Conservation (phyloP, 1,140 invertebrate genomes). For the Lordiphosa clarofinis region DNA sequence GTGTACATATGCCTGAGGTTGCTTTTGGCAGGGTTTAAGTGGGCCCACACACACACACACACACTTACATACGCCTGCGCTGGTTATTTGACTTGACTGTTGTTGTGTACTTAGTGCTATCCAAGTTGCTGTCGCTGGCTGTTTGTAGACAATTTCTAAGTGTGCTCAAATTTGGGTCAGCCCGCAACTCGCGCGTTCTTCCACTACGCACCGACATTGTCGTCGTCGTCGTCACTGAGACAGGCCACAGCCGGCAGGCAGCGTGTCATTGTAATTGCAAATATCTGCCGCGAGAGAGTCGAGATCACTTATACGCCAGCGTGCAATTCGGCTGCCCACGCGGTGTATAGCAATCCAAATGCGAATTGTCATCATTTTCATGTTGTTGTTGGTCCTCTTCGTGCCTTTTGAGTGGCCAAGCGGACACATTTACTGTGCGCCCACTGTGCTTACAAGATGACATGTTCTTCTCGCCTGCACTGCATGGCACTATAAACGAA, state of each 20-base stretch:
- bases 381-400: slow-evolving; percentile 32
- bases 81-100: slow-evolving; percentile 41
- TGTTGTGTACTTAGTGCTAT: slow-evolving; percentile 71
- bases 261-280: slow-evolving; percentile 79
- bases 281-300: slow-evolving; percentile 51
- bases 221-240: slow-evolving; percentile 4
- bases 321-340: slow-evolving; percentile 57
- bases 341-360: slow-evolving; percentile 13
- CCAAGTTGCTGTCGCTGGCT: slow-evolving; percentile 55
- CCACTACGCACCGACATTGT: slow-evolving; percentile 49
- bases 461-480: too few species aligned
- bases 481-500: slow-evolving; percentile 35
- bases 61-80: slow-evolving; percentile 38
- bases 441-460: background rate
- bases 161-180: slow-evolving; percentile 71
- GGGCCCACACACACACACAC: slow-evolving; percentile 49
- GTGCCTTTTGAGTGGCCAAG: slow-evolving; percentile 1
- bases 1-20: slow-evolving; percentile 57
- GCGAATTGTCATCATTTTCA: slow-evolving; percentile 66
- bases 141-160: slow-evolving; percentile 74
- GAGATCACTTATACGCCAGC: slow-evolving; percentile 25
- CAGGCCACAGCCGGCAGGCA: slow-evolving; percentile 23
- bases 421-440: slow-evolving; percentile 15
- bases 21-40: slow-evolving; percentile 76
- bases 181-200: too few species aligned